Conservation (phyloP, 2,797 vertebrate species). For the Selene dorsalis region DNA sequence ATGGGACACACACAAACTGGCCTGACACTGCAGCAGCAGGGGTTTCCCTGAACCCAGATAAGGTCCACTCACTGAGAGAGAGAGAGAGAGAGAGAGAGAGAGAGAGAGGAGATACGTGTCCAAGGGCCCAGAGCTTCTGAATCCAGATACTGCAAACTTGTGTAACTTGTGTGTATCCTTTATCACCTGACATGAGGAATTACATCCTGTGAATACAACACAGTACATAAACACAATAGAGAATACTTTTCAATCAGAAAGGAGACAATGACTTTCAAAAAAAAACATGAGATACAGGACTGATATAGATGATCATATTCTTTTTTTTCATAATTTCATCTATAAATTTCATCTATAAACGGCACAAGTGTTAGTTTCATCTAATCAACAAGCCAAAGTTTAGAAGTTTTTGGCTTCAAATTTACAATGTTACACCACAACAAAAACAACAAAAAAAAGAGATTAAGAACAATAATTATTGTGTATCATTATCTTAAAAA, state of each 20-base stretch:
- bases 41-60: conserved; percentile 39
- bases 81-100: neutral
- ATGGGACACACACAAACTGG: conserved; percentile 59
- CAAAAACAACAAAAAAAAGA: too few species aligned
- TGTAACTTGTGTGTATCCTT: too few species aligned
- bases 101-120: neutral
- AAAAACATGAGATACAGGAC: neutral
- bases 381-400: neutral
- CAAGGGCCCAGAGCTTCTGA: neutral
- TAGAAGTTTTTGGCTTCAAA: neutral
- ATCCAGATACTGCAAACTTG: neutral
- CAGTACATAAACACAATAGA: neutral
- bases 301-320: neutral
- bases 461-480: neutral
- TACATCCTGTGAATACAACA: neutral
- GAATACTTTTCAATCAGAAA: neutral
- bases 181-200: neutral
- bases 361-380: neutral
- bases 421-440: neutral
- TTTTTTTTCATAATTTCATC: neutral
- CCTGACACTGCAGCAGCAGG: conserved; percentile 46
- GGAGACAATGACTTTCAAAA: neutral
- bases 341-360: neutral
- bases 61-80: conserved; percentile 16
- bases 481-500: neutral